A percentile compares a stretch with the other conserved stretches of the same genome.
Evolutionary conservation across 64 coral and sea anemone species (phyloP).

Genomic region (Hydrozoanthus tunicans): DNA sequence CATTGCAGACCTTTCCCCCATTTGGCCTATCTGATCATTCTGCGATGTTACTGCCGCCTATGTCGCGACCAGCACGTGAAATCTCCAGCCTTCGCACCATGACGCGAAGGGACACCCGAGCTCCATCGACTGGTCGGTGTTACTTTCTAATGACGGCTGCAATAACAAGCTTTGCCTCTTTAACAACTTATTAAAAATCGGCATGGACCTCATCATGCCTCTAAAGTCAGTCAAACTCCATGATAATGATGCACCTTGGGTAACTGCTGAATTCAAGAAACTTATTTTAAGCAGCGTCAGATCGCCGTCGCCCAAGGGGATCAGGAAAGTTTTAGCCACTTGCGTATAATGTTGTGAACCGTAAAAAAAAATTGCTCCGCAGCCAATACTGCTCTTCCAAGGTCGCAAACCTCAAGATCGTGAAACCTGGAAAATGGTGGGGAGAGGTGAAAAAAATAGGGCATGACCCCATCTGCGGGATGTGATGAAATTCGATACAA

Average conservation of each 20-base stretch:
- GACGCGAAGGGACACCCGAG: conserved; percentile 14
- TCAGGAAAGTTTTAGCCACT: too few species aligned
- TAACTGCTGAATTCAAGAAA: too few species aligned
- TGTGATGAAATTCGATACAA: too few species aligned
- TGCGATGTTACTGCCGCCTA: conserved; percentile 11
- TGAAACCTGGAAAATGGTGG: not conserved
- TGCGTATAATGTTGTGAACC: not conserved
- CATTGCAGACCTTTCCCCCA: too few species aligned
- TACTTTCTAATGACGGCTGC: conserved; percentile 1
- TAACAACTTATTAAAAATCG: not conserved
- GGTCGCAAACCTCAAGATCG: not conserved
- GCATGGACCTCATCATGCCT: conserved; percentile 49
- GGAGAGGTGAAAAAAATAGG: not conserved
- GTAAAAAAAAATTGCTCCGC: not conserved
- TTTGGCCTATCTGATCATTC: conserved; percentile 42
- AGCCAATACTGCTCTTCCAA: not conserved
- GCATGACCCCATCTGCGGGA: too few species aligned
- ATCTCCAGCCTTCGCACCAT: not conserved
- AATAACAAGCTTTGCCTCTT: conserved; percentile 44
- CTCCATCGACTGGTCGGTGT: conserved; percentile 71
- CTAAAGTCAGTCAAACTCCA: too few species aligned
- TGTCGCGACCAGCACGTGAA: not conserved
- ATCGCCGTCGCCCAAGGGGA: too few species aligned
- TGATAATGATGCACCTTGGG: conserved; percentile 30
- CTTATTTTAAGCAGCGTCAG: too few species aligned